phyloP scores from a whole-genome alignment of 2,113 vertebrate species.

The Tylochromis polylepis region DNA sequence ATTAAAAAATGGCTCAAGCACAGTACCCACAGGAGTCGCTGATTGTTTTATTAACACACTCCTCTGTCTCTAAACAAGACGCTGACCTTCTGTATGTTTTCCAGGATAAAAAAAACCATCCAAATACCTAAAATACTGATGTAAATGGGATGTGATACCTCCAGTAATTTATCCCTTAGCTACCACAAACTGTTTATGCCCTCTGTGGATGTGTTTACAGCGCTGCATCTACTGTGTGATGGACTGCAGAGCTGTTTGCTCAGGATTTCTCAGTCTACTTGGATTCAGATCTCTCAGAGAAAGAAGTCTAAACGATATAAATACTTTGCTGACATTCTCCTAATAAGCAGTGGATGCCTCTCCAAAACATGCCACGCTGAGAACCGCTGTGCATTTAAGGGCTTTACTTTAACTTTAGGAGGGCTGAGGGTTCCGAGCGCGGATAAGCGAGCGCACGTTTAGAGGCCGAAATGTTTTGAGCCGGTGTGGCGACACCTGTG shows the following conservation, averaged over 20 bases:
- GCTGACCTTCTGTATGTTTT: neutral
- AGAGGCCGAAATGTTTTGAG: neutral
- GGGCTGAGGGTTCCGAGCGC: neutral
- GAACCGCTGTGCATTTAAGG: neutral
- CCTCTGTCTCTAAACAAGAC: neutral
- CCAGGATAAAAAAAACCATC: neutral
- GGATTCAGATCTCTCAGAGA: neutral
- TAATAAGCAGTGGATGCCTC: neutral
- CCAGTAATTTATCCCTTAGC: neutral
- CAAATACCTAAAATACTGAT: neutral
- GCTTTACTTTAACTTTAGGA: neutral
- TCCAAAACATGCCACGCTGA: neutral
- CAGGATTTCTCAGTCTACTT: neutral
- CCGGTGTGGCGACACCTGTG: neutral
- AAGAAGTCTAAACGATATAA: neutral
- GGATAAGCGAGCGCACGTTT: neutral
- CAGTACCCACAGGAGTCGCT: neutral
- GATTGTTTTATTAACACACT: neutral
- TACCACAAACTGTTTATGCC: neutral
- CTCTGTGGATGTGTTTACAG: conserved; percentile 13
- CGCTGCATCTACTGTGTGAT: neutral
- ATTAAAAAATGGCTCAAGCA: neutral
- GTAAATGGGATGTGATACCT: neutral
- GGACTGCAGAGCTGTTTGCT: neutral
- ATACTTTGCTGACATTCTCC: neutral